phyloP scores from a whole-genome alignment of 1,140 invertebrate genomes.

The Camponotus floridanus region DNA sequence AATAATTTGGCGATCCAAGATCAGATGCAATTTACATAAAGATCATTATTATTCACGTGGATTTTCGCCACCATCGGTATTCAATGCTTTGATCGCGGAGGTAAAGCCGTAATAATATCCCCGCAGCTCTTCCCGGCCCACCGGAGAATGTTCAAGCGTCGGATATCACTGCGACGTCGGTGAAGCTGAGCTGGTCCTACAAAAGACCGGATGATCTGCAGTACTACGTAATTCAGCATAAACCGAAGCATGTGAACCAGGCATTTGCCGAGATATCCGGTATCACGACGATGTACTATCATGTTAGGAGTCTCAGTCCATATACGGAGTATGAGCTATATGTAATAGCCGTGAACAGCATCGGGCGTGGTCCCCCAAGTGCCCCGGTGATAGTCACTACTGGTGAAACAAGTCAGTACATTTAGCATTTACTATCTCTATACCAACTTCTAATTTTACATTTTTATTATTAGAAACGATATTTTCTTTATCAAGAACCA shows the following conservation, averaged over 20 bases:
- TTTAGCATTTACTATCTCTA: constrained; percentile 25
- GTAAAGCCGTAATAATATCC: constrained; percentile 19
- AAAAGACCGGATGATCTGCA: constrained; percentile 93
- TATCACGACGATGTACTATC: constrained; percentile 96
- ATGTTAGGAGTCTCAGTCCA: constrained; percentile 94
- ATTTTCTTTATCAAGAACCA: neutral
- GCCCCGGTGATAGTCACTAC: constrained; percentile 95
- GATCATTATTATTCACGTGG: neutral
- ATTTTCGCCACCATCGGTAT: neutral
- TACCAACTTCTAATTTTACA: neutral
- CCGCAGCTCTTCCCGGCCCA: constrained; percentile 93
- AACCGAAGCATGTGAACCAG: constrained; percentile 93
- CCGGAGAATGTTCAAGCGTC: constrained; percentile 95
- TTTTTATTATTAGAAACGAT: constrained; percentile 20
- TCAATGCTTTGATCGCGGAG: neutral
- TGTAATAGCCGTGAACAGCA: constrained; percentile 97
- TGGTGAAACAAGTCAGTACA: constrained; percentile 96
- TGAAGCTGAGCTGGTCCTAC: constrained; percentile 96
- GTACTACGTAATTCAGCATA: constrained; percentile 98
- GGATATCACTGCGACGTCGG: constrained; percentile 96
- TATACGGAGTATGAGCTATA: constrained; percentile 99
- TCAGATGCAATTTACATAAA: neutral
- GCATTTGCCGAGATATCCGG: constrained; percentile 96
- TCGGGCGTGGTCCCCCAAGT: constrained; percentile 95
- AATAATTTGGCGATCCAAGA: neutral